Evolutionary conservation across 2,797 vertebrate species (phyloP), one percentile per base, ranked within the genome.

Genomic region (Coilia nasus): DNA sequence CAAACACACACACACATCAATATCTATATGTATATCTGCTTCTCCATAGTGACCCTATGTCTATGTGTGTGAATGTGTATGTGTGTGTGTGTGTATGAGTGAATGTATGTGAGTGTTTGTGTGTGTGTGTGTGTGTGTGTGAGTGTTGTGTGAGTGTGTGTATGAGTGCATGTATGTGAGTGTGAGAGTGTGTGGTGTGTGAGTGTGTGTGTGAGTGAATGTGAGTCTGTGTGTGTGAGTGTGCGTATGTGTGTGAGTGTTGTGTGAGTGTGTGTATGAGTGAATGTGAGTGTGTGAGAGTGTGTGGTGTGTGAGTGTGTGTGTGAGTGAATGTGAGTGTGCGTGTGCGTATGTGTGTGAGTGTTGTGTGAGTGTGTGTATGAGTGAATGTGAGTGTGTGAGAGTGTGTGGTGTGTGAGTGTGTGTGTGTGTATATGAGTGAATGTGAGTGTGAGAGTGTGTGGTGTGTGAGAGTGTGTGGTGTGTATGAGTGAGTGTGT

Each of bases 251-350:
- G 95, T 96, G 96, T 96, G 90, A 97, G n/a, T 96, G 86, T 94
- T 95, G 94, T 96, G 92, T 97, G 97, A 81, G 97, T n/a, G n/a
- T n/a, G n/a, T n/a, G n/a, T n/a, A n/a, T n/a, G n/a, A n/a, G n/a
- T n/a, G n/a, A n/a, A n/a, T n/a, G n/a, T n/a, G n/a, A n/a, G n/a
- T n/a, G n/a, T n/a, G n/a, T n/a, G n/a, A n/a, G n/a, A n/a, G n/a
- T n/a, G n/a, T 97, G 93, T 97, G 96, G 93, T 96, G 97, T 97
- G 92, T 97, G 97, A 81, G 97, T n/a, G n/a, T n/a, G n/a, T n/a
- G n/a, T n/a, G n/a, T n/a, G n/a, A n/a, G n/a, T 85, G 86, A 7
- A 54, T 9, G 50, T 54, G 50, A 10, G 46, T 4, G 46, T 4
- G 46, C 4, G 46, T 4, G 10, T 4, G 46, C 10, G 46, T 3